Percentiles rank a stretch among this genome's conserved stretches.
Conservation (phyloP, 37 sponge, comb jelly and placozoan genomes). For the Ephydatia muelleri region DNA sequence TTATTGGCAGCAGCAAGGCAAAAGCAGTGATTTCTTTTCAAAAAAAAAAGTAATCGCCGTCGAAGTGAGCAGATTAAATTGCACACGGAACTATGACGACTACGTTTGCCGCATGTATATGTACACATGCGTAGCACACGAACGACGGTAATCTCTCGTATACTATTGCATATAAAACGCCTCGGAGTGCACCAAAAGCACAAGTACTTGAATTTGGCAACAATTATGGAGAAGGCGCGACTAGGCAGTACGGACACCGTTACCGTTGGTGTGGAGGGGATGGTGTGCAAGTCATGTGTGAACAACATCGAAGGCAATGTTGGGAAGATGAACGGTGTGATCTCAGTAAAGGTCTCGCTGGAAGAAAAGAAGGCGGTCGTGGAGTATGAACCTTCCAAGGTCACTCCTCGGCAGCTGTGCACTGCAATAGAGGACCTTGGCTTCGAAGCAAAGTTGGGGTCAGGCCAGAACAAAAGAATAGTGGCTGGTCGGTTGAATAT, state of each 20-base stretch:
- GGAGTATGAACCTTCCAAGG: conserved; percentile 32
- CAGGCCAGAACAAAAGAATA: background rate
- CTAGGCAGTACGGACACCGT: background rate
- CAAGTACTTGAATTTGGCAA: background rate
- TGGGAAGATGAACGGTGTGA: conserved; percentile 57
- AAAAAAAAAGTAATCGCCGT: background rate
- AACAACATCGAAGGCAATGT: conserved; percentile 80
- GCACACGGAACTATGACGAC: background rate
- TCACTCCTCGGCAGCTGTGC: conserved; percentile 44
- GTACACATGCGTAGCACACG: too few relatives aligned
- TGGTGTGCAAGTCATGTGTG: conserved; percentile 92
- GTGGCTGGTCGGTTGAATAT: background rate
- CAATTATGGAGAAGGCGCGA: background rate
- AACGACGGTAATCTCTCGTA: too few relatives aligned
- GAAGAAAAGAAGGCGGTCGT: conserved; percentile 68
- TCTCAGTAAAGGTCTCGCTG: conserved; percentile 58
- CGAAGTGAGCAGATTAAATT: background rate
- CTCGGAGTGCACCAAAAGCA: too few relatives aligned
- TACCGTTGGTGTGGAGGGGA: conserved; percentile 68
- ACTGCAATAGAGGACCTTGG: conserved; percentile 82
- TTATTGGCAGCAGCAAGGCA: too few relatives aligned
- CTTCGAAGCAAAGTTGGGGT: conserved; percentile 53
- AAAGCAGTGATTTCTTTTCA: too few relatives aligned
- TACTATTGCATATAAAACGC: background rate
- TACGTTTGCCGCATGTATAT: background rate